These are phyloP conservation scores for Ectemnius continuus DNA, from an alignment of 2,888 invertebrate species.

Conservation along the genomic window DNA sequence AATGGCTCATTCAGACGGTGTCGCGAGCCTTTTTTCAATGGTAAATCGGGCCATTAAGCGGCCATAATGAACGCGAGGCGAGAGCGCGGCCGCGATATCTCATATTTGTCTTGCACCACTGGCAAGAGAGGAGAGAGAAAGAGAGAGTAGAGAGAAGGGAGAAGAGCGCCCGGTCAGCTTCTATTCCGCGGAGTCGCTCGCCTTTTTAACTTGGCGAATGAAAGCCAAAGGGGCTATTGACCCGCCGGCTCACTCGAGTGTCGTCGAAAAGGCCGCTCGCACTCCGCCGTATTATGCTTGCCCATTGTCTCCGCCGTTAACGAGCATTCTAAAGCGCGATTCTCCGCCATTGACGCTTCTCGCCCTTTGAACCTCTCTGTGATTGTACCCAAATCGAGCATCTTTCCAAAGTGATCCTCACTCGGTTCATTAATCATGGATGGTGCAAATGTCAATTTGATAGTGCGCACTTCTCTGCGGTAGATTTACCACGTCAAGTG, in stretches of 20 bases:
- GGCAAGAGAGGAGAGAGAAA: background rate
- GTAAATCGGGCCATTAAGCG: conserved; percentile 74
- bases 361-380: background rate
- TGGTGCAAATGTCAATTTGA: too few species aligned
- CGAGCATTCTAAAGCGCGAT: conserved; percentile 6
- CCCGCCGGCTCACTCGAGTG: conserved; percentile 6
- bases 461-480: too few species aligned
- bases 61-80: conserved; percentile 69
- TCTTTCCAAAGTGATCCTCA: too few species aligned
- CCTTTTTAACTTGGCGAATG: conserved; percentile 8
- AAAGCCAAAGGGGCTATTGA: conserved; percentile 5
- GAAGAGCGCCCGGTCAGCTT: conserved; percentile 4
- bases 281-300: conserved; percentile 4
- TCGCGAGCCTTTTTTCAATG: conserved; percentile 70
- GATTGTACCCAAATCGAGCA: too few species aligned
- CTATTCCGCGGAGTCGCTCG: conserved; percentile 11
- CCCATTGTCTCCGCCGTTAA: background rate
- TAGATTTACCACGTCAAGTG: too few species aligned
- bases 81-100: conserved; percentile 45
- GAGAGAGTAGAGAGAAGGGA: too few species aligned
- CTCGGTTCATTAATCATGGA: too few species aligned
- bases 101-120: conserved; percentile 44
- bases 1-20: conserved; percentile 76
- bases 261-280: background rate
- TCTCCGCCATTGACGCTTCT: background rate